phyloP scores from a whole-genome alignment of 2,888 invertebrate species.

The Isoperla grammatica region DNA sequence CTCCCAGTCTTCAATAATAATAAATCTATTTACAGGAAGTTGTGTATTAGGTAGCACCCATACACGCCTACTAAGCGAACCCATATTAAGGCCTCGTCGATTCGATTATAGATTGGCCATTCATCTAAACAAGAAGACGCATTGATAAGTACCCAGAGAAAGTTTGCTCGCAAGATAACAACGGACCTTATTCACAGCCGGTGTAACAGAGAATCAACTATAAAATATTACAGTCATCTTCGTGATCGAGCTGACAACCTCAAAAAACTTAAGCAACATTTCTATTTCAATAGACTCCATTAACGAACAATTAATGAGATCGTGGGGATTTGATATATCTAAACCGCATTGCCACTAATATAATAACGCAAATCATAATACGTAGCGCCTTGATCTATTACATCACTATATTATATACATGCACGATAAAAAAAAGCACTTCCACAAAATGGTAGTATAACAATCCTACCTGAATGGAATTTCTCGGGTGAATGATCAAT shows the following conservation, averaged over 20 bases:
- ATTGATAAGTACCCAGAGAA: slow-evolving; percentile 19
- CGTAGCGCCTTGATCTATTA: no score
- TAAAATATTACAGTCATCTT: slow-evolving; percentile 16
- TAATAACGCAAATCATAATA: slow-evolving; percentile 3
- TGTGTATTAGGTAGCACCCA: slow-evolving; percentile 20
- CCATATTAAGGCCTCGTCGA: slow-evolving; percentile 20
- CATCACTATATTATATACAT: no score
- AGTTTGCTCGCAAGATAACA: slow-evolving; percentile 10
- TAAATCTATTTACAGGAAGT: slow-evolving; percentile 18
- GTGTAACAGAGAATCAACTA: slow-evolving; percentile 1
- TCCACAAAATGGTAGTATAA: no score
- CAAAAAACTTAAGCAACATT: slow-evolving; percentile 17
- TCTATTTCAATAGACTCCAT: slow-evolving; percentile 20
- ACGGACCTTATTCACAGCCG: not conserved
- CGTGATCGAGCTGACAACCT: slow-evolving; percentile 14
- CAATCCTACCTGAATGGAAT: no score
- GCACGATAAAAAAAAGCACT: no score
- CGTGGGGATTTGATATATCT: not conserved
- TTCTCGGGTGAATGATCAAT: no score
- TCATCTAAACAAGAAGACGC: slow-evolving; percentile 18
- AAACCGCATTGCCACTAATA: not conserved
- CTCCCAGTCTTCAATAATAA: slow-evolving; percentile 14
- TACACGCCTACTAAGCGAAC: slow-evolving; percentile 20
- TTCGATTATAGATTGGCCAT: slow-evolving; percentile 26
- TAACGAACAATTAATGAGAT: slow-evolving; percentile 18